These are phyloP conservation scores for Epinotia nisella DNA, from an alignment of 2,888 invertebrate species.

Conservation along the genomic window DNA sequence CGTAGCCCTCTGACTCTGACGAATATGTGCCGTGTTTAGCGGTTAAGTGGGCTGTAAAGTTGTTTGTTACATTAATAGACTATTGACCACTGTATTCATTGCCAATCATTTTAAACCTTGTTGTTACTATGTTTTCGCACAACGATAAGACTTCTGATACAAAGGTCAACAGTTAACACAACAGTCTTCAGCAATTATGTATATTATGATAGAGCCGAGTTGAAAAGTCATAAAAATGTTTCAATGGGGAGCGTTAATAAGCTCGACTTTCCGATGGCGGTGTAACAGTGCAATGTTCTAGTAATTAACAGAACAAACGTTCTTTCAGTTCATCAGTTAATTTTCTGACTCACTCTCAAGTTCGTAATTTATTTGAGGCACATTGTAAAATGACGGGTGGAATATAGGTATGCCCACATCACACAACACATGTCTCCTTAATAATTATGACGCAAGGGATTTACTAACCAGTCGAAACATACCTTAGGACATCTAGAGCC, in stretches of 20 bases:
- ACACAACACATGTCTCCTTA: too few species aligned
- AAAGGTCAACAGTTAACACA: slow-evolving; percentile 14
- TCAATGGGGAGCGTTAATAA: background rate
- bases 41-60: background rate
- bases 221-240: background rate
- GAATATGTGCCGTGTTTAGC: too few species aligned
- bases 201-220: background rate
- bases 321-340: slow-evolving; percentile 16
- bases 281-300: slow-evolving; percentile 7
- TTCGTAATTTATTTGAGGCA: slow-evolving; percentile 8
- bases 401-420: background rate
- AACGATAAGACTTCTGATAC: slow-evolving; percentile 8
- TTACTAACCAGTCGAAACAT: too few species aligned
- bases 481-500: too few species aligned
- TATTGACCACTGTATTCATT: slow-evolving; percentile 14
- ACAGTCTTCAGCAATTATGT: background rate
- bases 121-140: slow-evolving; percentile 9
- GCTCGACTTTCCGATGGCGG: slow-evolving; percentile 2
- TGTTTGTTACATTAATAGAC: slow-evolving; percentile 13
- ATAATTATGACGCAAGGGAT: too few species aligned
- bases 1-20: too few species aligned
- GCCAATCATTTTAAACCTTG: slow-evolving; percentile 16
- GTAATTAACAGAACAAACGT: slow-evolving; percentile 20
- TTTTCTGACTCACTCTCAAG: slow-evolving; percentile 4
- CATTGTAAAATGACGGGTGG: background rate